phyloP scores from a whole-genome alignment of 2,888 invertebrate genomes.

The Drosophila anomalata region DNA sequence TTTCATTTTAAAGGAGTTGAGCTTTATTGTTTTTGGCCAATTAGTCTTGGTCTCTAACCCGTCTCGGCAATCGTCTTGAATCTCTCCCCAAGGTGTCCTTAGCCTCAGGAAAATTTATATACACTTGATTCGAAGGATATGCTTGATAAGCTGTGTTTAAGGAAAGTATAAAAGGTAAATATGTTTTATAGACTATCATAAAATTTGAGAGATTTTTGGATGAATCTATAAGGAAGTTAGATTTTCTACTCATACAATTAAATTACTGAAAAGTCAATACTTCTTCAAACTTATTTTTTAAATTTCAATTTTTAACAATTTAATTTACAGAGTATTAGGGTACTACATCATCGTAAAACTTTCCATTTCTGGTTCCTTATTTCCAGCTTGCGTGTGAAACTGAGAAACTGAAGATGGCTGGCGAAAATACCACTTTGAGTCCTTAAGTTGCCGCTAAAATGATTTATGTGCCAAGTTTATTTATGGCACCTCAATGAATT shows the following conservation, averaged over 20 bases:
- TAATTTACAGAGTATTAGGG: slow-evolving; percentile 1
- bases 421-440: slow-evolving; percentile 38
- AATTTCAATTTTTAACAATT: too few relatives aligned
- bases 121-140: slow-evolving; percentile 17
- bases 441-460: slow-evolving; percentile 53
- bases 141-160: background rate
- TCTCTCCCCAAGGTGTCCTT: slow-evolving; percentile 66
- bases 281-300: background rate
- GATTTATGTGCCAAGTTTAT: slow-evolving; percentile 63
- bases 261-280: too few relatives aligned
- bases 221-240: background rate
- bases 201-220: background rate
- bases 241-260: background rate
- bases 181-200: slow-evolving; percentile 14
- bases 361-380: background rate
- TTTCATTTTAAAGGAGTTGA: slow-evolving; percentile 26
- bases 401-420: slow-evolving; percentile 36
- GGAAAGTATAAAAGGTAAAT: slow-evolving; percentile 1
- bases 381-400: slow-evolving; percentile 14
- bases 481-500: slow-evolving; percentile 69
- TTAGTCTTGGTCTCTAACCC: slow-evolving; percentile 43
- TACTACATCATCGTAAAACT: background rate
- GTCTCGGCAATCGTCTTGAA: slow-evolving; percentile 61
- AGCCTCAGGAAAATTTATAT: slow-evolving; percentile 38
- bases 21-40: slow-evolving; percentile 53